A percentile compares a stretch with the other conserved stretches of the same genome.
Conservation (phyloP, 2,888 invertebrate genomes). For the Philereme vetulata region DNA sequence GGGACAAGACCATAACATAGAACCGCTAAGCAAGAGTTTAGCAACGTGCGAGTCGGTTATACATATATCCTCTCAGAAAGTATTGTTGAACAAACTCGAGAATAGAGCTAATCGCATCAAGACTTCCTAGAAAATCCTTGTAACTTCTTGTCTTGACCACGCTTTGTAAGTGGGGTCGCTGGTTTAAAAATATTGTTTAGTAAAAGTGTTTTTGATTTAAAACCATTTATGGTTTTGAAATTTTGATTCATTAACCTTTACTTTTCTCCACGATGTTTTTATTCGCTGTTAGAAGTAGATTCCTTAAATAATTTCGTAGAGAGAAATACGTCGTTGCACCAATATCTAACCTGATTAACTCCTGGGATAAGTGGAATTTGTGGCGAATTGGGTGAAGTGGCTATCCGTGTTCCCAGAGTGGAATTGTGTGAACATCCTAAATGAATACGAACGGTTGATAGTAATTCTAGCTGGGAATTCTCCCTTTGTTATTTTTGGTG, state of each 20-base stretch:
- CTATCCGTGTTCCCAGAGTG: conserved; percentile 42
- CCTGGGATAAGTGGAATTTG: conserved; percentile 47
- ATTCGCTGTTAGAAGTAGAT: no score
- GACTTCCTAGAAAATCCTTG: conserved; percentile 26
- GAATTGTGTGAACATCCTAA: conserved; percentile 38
- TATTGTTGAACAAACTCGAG: conserved; percentile 40
- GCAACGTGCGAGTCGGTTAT: conserved; percentile 21
- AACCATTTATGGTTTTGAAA: no score
- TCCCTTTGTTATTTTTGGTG: conserved; percentile 40
- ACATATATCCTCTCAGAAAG: conserved; percentile 39
- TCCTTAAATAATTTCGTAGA: no score
- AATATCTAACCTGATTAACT: conserved; percentile 16
- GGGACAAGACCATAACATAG: not conserved
- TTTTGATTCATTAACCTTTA: no score
- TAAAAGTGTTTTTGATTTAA: no score
- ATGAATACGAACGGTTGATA: conserved; percentile 49
- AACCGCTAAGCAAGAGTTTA: conserved; percentile 11
- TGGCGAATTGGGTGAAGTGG: conserved; percentile 42
- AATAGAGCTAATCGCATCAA: conserved; percentile 43
- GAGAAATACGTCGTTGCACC: no score
- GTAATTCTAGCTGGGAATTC: conserved; percentile 40
- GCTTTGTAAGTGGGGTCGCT: no score
- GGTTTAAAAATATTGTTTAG: no score
- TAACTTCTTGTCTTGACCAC: conserved; percentile 2
- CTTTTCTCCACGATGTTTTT: no score